A percentile compares a stretch with the other conserved stretches of the same genome.
These are phyloP conservation scores for Plectrocnemia conspersa DNA, from an alignment of 1,140 invertebrate species.

Conservation along the genomic window DNA sequence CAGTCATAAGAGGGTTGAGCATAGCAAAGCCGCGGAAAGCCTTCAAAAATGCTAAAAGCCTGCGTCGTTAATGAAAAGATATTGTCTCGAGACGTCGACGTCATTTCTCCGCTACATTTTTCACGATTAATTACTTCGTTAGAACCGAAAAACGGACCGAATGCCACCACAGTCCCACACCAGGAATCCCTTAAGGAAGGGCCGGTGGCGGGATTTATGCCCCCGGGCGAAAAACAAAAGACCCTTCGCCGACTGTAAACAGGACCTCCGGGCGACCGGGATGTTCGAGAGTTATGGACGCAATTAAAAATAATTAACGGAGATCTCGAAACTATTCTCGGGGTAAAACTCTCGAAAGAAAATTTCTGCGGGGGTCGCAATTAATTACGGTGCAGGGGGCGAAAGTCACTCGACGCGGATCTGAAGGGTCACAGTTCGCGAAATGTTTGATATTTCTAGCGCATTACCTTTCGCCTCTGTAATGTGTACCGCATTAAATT, in stretches of 20 bases:
- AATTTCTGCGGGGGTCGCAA: no score
- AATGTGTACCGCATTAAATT: no score
- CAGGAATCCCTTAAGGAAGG: no score
- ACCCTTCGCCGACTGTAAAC: neutral
- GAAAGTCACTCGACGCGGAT: no score
- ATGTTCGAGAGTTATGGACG: neutral
- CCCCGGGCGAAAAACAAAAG: conserved; percentile 1
- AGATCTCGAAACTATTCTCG: no score
- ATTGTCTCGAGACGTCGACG: conserved; percentile 21
- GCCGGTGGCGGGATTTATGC: conserved; percentile 15
- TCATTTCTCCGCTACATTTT: conserved; percentile 31
- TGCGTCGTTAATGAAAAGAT: conserved; percentile 34
- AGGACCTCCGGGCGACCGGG: neutral
- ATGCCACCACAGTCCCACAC: neutral
- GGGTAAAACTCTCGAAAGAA: no score
- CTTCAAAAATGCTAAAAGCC: conserved; percentile 20
- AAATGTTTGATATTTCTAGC: no score
- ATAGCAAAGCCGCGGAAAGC: conserved; percentile 16
- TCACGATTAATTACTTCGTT: conserved; percentile 35
- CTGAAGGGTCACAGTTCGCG: no score
- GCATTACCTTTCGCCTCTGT: no score
- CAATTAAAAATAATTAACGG: conserved; percentile 5
- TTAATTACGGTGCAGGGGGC: no score
- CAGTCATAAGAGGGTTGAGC: no score
- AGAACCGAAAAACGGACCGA: conserved; percentile 21